Evolutionary conservation across 1,140 invertebrate species (phyloP).

Genomic region (Meloidogyne chitwoodi): DNA sequence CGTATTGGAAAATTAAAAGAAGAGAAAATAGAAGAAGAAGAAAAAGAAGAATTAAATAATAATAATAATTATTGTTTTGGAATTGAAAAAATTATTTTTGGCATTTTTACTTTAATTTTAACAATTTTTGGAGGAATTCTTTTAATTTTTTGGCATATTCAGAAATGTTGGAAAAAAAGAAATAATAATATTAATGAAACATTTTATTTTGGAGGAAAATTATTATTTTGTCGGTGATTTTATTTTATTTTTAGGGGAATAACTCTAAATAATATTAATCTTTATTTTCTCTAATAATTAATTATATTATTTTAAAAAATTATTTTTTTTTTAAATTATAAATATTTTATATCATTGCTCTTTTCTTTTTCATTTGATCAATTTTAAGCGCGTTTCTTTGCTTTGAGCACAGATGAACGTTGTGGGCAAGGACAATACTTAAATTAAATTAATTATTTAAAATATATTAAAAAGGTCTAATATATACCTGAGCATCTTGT

Average conservation of each 20-base stretch:
- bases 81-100: not conserved
- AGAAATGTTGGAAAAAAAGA: not conserved
- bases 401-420: not conserved
- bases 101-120: not conserved
- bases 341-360: not conserved
- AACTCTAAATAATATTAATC: too few species aligned
- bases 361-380: not conserved
- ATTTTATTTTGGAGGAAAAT: not conserved
- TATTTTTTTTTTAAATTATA: not conserved
- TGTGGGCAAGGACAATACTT: conserved; percentile 7
- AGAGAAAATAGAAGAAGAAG: not conserved
- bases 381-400: conserved; percentile 2
- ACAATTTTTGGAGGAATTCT: not conserved
- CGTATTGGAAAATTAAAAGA: not conserved
- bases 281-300: not conserved
- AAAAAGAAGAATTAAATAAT: not conserved
- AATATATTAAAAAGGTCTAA: not conserved
- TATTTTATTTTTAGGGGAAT: too few species aligned
- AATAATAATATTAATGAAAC: not conserved
- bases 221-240: too few species aligned
- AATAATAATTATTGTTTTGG: not conserved
- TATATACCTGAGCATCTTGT: not conserved
- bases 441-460: not conserved
- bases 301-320: not conserved
- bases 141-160: not conserved